Base-by-base conservation (phyloP, 2,113 vertebrate genomes). In the Tursiops truncatus region DNA sequence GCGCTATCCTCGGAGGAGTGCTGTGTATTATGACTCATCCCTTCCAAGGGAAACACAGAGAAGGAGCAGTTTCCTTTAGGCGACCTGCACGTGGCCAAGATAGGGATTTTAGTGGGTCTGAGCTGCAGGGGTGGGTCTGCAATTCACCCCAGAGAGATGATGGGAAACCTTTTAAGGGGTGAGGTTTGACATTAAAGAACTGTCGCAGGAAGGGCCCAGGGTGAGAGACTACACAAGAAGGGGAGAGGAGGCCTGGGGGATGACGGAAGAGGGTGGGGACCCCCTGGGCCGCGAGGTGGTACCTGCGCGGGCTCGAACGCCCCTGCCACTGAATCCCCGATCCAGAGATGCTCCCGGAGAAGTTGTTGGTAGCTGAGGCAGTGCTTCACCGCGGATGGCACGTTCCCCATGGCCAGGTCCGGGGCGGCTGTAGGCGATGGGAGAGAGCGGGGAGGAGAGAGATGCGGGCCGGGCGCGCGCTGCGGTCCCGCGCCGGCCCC, bases 331-430 rank as follows among this genome's bases (percentile, higher is more conserved):
- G 98, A 98, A 62, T 98, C 99, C 80, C 97, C 98, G 94, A 99
- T 98, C 99, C 99, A 99, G n/a, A 99, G 99, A 92, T 99, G 99
- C 90, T 99, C 99, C 94, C 98, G 99, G 95, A 99, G 97, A 92
- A 99, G 98, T 96, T 99, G 99, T 97, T 99, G 99, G 97, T 99
- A 98, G 99, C 99, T 99, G 97, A 99, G 98, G 97, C 99, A 99
- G 95, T 99, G 99, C 98, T 99, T 99, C 98, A 99, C 98, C 6
- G 99, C 98, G 3, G 98, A 98, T 65, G 99, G 99, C 93, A 99
- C 96, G 97, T 99, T 99, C 96, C 99, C 99, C 99, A 99, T 99
- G 96, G 87, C 92, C 77, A 92, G 90, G 86, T 93, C 89, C 58
- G 65, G 92, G 89, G 82, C 76, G 15, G 97, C 92, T 56, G n/a